Conservation (phyloP, 92 coral and sea anemone genomes). For the Paragorgia papillata region DNA sequence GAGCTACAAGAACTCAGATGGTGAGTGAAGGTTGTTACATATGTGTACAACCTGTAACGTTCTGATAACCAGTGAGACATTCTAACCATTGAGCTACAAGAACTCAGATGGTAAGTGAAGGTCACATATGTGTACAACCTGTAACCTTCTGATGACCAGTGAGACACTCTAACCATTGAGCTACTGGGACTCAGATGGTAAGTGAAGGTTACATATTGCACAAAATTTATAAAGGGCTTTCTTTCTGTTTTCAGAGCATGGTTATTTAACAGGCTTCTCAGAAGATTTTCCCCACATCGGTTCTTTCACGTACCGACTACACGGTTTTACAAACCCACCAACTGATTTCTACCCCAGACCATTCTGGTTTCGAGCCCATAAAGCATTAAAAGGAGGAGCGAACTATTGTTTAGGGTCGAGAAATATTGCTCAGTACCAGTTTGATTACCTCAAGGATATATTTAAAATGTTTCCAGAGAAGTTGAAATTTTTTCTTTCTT, state of each 20-base stretch:
- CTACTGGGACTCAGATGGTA: no score
- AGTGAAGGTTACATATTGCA: no score
- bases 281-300: conserved; percentile 65
- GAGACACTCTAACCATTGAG: no score
- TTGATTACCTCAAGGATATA: conserved; percentile 72
- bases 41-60: no score
- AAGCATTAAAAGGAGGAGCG: conserved; percentile 67
- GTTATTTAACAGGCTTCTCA: conserved; percentile 75
- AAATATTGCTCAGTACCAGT: conserved; percentile 48
- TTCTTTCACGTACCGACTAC: conserved; percentile 70
- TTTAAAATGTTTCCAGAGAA: conserved; percentile 66
- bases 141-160: no score
- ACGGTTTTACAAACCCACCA: conserved; percentile 78
- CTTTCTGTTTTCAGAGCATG: conserved; percentile 24
- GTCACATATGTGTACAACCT: no score
- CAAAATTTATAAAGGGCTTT: not conserved
- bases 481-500: conserved; percentile 77
- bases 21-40: no score
- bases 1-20: no score
- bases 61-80: no score
- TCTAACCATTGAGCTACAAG: no score
- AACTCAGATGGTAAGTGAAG: no score
- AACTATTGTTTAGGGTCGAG: conserved; percentile 43
- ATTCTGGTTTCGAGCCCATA: conserved; percentile 72
- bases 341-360: conserved; percentile 75